A percentile compares a stretch with the other conserved stretches of the same genome.
Conservation (phyloP, 1,140 invertebrate genomes). For the Popillia japonica region DNA sequence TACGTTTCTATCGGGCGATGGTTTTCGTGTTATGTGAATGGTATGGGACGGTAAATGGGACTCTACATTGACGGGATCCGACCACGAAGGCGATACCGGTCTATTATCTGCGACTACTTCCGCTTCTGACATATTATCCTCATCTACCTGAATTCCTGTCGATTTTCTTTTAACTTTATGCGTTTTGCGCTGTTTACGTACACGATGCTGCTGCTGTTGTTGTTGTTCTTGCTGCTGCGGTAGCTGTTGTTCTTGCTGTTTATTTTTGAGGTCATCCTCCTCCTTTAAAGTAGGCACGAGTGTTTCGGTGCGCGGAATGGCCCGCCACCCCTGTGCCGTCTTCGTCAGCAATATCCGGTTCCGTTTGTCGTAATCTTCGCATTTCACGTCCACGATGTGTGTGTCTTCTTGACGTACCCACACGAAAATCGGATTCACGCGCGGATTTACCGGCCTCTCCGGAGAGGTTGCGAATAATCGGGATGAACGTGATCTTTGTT, state of each 20-base stretch:
- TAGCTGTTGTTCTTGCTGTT: not conserved
- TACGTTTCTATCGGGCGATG: slow-evolving; percentile 60
- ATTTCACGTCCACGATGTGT: slow-evolving; percentile 80
- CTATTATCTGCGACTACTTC: slow-evolving; percentile 17
- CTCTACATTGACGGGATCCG: slow-evolving; percentile 64
- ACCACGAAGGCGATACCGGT: slow-evolving; percentile 52
- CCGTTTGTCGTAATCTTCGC: slow-evolving; percentile 84
- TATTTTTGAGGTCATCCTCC: slow-evolving; percentile 51
- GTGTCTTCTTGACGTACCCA: slow-evolving; percentile 82
- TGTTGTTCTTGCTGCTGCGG: slow-evolving; percentile 51
- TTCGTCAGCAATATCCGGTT: slow-evolving; percentile 83
- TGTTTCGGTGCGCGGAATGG: slow-evolving; percentile 78
- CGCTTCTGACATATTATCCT: slow-evolving; percentile 44
- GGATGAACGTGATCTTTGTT: slow-evolving; percentile 47
- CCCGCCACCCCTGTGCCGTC: slow-evolving; percentile 80
- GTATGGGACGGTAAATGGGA: slow-evolving; percentile 67
- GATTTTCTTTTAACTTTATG: slow-evolving; percentile 51
- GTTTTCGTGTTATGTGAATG: slow-evolving; percentile 63
- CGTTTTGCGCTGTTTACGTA: slow-evolving; percentile 50
- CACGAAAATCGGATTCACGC: slow-evolving; percentile 81
- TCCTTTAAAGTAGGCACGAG: slow-evolving; percentile 68
- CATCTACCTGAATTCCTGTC: slow-evolving; percentile 51
- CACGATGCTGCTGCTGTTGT: slow-evolving; percentile 46
- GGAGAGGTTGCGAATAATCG: slow-evolving; percentile 41
- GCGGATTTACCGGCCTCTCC: slow-evolving; percentile 61